Evolutionary conservation across 35 echinoderm and acorn worm species (phyloP), one percentile per base, ranked within the genome.

Genomic region (Ophiothrix spiculata): DNA sequence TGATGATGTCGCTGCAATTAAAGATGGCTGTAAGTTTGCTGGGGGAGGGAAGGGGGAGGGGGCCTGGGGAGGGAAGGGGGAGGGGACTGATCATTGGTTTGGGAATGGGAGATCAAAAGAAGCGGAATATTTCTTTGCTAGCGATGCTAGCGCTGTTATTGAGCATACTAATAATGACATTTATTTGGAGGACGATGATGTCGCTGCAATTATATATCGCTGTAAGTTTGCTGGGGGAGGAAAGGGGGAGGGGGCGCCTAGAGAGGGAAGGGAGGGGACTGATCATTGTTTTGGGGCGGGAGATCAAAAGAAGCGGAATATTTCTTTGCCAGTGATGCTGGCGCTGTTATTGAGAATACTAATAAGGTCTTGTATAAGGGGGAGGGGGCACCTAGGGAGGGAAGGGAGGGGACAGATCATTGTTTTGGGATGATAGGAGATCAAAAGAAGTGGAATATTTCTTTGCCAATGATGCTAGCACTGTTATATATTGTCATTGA

Each of bases 401-500:
- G 17, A 2, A 6, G 21, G 21, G 21, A 21, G 60, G 6, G 1
- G 17, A n/a, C n/a, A n/a, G n/a, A n/a, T n/a, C n/a, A n/a, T n/a
- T n/a, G n/a, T n/a, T n/a, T n/a, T n/a, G n/a, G n/a, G n/a, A n/a
- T n/a, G n/a, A n/a, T n/a, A n/a, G n/a, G n/a, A n/a, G n/a, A n/a
- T n/a, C n/a, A n/a, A n/a, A n/a, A 39, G 91, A 94, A 76, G 96
- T 86, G 0, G 96, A 99, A 56, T 99, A 91, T 74, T 94, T 86
- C 83, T 99, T 99, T 83, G 92, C 96, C 32, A 94, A 89, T 42
- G 96, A 99, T 81, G 96, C 96, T 75, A 99, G 96, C 49, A 92
- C 96, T 33, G 90, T 99, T 34, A n/a, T n/a, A n/a, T n/a, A n/a
- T n/a, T n/a, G n/a, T n/a, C n/a, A 99, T 99, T 29, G 96, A 99